Conservation (phyloP, 2,888 invertebrate species). For the Torymus auratus region DNA sequence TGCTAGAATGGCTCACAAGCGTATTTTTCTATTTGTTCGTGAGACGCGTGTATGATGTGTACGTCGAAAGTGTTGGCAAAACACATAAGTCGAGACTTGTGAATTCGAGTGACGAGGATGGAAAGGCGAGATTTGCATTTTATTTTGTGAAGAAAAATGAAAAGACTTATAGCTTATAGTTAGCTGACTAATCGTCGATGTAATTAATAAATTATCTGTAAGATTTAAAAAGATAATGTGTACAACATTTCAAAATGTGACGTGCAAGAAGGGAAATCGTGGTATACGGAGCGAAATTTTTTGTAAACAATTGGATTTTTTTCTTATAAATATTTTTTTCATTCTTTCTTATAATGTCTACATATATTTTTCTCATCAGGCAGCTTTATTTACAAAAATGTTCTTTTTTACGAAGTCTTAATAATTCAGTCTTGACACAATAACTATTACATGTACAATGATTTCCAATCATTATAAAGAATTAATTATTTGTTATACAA, state of each 20-base stretch:
- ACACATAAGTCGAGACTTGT: constrained; percentile 15
- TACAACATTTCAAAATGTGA: constrained; percentile 40
- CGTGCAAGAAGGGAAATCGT: constrained; percentile 46
- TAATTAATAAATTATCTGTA: constrained; percentile 54
- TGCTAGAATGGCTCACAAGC: constrained; percentile 37
- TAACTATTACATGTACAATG: constrained; percentile 60
- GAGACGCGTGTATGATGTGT: constrained; percentile 18
- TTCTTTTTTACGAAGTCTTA: constrained; percentile 72
- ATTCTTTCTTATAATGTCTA: constrained; percentile 66
- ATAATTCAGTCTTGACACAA: constrained; percentile 74
- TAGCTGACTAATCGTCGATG: constrained; percentile 54
- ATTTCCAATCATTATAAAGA: constrained; percentile 59
- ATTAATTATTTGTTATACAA: constrained; percentile 58
- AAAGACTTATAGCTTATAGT: constrained; percentile 56
- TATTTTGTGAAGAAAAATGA: constrained; percentile 51
- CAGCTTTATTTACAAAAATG: constrained; percentile 74
- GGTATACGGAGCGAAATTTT: constrained; percentile 47
- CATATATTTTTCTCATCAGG: constrained; percentile 68
- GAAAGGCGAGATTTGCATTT: constrained; percentile 49
- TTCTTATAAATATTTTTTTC: constrained; percentile 54
- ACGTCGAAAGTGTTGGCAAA: constrained; percentile 8
- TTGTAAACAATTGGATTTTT: constrained; percentile 47
- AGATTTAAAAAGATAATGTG: constrained; percentile 36
- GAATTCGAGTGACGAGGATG: constrained; percentile 19
- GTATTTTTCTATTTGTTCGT: constrained; percentile 56